Evolutionary conservation across 2,113 vertebrate genomes (phyloP).

Genomic region (Odontophorus gujanensis): DNA sequence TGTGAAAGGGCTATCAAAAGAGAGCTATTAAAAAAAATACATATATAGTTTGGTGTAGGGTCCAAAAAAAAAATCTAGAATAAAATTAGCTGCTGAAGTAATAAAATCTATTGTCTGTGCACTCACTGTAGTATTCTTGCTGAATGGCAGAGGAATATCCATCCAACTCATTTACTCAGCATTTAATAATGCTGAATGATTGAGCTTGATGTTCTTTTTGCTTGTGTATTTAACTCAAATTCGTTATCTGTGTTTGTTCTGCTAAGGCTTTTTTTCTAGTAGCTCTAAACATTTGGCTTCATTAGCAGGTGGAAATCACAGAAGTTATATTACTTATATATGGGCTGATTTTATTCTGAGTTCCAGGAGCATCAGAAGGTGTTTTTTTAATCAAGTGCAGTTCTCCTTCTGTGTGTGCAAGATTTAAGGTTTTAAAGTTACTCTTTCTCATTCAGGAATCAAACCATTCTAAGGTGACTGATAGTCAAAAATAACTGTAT

Average conservation of each 20-base stretch:
- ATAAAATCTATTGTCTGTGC: background rate
- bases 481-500: background rate
- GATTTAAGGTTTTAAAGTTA: background rate
- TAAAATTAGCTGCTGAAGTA: background rate
- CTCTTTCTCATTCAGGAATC: constrained; percentile 23
- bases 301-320: constrained; percentile 57
- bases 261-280: constrained; percentile 38
- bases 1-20: background rate
- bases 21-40: background rate
- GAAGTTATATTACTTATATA: constrained; percentile 65
- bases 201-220: constrained; percentile 45
- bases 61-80: background rate
- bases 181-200: background rate
- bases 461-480: background rate
- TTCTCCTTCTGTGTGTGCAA: background rate
- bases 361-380: background rate
- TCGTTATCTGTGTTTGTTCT: constrained; percentile 64
- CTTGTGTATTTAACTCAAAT: constrained; percentile 45
- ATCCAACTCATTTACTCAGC: background rate
- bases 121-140: background rate
- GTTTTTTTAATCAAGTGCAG: background rate
- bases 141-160: background rate
- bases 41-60: background rate
- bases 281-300: constrained; percentile 37
- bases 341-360: constrained; percentile 13